Evolutionary conservation across 2,113 vertebrate genomes (phyloP), one percentile per base, ranked within the genome.

Genomic region (Festucalex cinctus): DNA sequence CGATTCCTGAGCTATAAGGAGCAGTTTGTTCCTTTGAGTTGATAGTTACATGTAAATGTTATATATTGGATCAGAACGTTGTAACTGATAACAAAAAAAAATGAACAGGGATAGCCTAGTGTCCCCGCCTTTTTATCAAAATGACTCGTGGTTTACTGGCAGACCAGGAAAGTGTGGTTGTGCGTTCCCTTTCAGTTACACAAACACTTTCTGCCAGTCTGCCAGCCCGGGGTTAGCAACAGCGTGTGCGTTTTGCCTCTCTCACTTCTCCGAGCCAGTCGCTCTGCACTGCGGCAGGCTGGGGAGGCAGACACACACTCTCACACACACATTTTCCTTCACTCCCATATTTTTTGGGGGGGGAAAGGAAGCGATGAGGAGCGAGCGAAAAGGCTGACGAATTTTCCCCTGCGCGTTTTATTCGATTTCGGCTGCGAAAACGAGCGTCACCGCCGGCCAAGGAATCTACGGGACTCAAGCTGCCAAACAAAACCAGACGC

Each of bases 201-300:
- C 66, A 79, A 59, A 77, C 83, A 79, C 72, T 85, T 85, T 81
- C 76, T 88, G 85, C 88, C 82, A 87, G 85, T 90, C 88, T 90
- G 85, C 86, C 86, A 86, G 83, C 81, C 82, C 83, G 84, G 83
- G 88, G 86, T 86, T 88, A 90, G 88, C 86, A 90, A 90, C 86
- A 88, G 88, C 84, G 81, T 86, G 81, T 88, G 86, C 82, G 83
- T 86, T 84, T 86, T 72, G 82, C 83, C 82, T 90, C 84, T 80
- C 85, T 90, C 88, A 86, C 83, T 90, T 87, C 84, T 87, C 83
- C 88, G 84, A 90, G 80, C 86, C 86, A 88, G 85, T 88, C 83
- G 81, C 86, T 85, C 84, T 88, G 88, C 88, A 90, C 84, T 90
- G 88, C 86, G 84, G 86, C 86, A 89, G 85, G 76, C 85, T 84